Conservation (phyloP, 2,797 vertebrate species). For the Steatocranus sp. region DNA sequence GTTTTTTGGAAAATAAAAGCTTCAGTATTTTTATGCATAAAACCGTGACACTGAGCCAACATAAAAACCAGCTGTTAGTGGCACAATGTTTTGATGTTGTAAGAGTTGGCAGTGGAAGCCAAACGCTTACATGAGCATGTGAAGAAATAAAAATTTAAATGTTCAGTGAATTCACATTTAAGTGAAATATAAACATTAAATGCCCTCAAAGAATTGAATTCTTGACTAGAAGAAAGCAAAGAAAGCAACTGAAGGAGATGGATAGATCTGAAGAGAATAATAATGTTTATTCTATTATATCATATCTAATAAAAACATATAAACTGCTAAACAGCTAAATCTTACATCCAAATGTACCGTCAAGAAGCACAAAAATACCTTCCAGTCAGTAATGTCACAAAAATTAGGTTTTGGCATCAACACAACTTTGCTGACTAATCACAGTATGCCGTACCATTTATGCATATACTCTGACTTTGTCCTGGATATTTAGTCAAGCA, state of each 20-base stretch:
- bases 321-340: background rate
- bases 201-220: background rate
- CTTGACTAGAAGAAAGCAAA: background rate
- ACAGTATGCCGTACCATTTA: background rate
- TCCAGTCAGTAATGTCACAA: background rate
- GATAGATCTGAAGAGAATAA: background rate
- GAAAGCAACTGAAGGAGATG: background rate
- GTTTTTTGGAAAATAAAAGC: background rate
- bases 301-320: background rate
- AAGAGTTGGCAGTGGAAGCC: background rate
- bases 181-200: background rate
- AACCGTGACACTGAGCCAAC: background rate
- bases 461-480: background rate
- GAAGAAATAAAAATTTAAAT: background rate
- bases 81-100: background rate
- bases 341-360: background rate
- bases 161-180: background rate
- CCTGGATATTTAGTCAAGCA: constrained; percentile 1
- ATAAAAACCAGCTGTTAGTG: background rate
- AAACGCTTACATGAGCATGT: background rate
- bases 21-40: constrained; percentile 5
- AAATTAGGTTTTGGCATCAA: constrained; percentile 3
- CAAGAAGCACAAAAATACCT: constrained; percentile 19
- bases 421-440: background rate
- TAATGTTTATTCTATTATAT: background rate